phyloP scores from a whole-genome alignment of 2,113 vertebrate genomes.

The Mesoclemmys tuberculata region DNA sequence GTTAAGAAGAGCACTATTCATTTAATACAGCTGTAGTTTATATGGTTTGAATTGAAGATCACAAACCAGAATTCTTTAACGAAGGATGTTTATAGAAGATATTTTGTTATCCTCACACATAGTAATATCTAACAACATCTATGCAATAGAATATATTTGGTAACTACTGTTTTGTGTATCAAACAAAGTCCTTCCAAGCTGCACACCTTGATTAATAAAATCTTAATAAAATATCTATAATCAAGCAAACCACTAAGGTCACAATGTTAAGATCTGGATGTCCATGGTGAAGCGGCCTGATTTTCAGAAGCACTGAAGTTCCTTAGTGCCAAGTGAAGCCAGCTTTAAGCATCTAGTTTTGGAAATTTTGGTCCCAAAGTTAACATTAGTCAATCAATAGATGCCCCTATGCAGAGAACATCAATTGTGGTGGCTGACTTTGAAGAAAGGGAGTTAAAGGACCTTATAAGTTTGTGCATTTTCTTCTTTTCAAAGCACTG shows the following conservation, averaged over 20 bases:
- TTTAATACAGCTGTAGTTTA: constrained; percentile 1
- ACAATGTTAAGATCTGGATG: background rate
- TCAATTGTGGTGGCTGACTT: background rate
- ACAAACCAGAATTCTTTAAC: background rate
- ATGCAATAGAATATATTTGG: background rate
- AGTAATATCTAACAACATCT: background rate
- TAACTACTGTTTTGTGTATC: background rate
- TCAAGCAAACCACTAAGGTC: background rate
- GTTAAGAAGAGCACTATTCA: background rate
- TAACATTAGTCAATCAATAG: background rate
- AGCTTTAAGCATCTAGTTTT: background rate
- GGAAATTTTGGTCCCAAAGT: background rate
- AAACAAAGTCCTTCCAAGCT: background rate
- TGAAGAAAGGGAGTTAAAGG: background rate
- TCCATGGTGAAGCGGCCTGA: background rate
- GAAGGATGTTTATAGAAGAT: background rate
- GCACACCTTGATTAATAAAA: background rate
- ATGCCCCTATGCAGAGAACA: background rate
- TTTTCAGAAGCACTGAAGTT: background rate
- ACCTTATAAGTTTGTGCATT: background rate
- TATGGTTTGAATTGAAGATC: background rate
- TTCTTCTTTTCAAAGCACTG: background rate
- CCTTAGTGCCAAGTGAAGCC: background rate
- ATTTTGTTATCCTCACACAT: background rate
- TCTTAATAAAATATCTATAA: background rate